Evolutionary conservation across 2,113 vertebrate species (phyloP).

Genomic region (Anser cygnoides): DNA sequence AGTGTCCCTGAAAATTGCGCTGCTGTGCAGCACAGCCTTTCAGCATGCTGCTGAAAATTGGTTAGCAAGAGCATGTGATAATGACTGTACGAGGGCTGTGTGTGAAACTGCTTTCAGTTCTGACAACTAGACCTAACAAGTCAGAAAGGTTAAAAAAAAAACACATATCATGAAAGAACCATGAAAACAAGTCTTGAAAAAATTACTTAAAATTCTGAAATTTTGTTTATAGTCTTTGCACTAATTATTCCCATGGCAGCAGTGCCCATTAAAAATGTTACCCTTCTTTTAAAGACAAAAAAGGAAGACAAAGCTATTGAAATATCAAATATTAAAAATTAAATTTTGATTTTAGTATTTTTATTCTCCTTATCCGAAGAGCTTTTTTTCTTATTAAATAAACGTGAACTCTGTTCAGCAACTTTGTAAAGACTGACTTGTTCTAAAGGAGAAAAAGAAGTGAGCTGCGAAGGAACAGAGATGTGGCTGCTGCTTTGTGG

Average conservation of each 20-base stretch:
- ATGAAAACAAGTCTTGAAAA: neutral
- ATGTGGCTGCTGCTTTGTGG: rapidly evolving
- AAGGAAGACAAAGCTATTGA: neutral
- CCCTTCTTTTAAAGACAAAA: neutral
- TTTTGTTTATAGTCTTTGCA: neutral
- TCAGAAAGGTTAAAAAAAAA: neutral
- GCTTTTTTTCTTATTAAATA: neutral
- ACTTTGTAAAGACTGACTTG: neutral
- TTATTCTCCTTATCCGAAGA: neutral
- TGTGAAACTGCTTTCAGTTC: neutral
- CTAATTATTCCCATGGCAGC: neutral
- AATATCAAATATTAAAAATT: neutral
- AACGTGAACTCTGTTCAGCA: neutral
- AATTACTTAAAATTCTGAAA: neutral
- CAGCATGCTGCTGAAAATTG: neutral
- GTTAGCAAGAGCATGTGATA: neutral
- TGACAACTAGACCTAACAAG: neutral
- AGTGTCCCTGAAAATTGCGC: neutral
- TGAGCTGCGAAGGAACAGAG: neutral
- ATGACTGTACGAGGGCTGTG: neutral
- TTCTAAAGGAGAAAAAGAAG: neutral
- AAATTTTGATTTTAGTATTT: neutral
- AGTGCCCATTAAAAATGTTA: neutral
- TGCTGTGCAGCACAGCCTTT: neutral
- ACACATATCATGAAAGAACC: neutral